Evolutionary conservation across 2,888 invertebrate species (phyloP).

Genomic region (Schizaphis graminum): DNA sequence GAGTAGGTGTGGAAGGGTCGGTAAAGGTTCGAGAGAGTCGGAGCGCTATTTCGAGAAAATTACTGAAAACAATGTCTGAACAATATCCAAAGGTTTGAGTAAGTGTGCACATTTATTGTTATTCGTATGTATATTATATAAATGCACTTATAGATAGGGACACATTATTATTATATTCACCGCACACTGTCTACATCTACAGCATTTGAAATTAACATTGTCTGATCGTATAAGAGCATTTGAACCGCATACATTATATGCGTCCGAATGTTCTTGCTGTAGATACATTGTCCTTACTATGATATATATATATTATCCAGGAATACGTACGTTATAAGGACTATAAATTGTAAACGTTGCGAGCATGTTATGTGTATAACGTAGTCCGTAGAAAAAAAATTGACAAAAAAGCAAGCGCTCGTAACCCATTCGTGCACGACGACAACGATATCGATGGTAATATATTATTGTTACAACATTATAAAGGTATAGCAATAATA

Average conservation of each 20-base stretch:
- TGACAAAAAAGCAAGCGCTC: neutral
- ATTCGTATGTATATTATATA: neutral
- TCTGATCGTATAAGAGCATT: neutral
- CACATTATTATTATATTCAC: neutral
- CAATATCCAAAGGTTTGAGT: neutral
- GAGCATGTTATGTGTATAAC: neutral
- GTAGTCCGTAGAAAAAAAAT: neutral
- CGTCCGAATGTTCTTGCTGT: neutral
- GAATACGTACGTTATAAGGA: neutral
- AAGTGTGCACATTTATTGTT: neutral
- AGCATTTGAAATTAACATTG: neutral
- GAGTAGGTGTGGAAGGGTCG: neutral
- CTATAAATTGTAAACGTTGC: neutral
- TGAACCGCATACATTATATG: neutral
- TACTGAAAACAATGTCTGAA: conserved; percentile 24
- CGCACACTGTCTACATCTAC: neutral
- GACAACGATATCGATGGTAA: neutral
- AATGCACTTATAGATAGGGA: neutral
- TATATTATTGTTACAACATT: neutral
- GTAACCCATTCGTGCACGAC: neutral
- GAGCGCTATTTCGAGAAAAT: neutral
- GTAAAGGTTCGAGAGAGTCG: neutral
- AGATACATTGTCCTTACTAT: neutral
- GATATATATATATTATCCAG: neutral
- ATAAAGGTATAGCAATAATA: neutral